Evolutionary conservation across 2,888 invertebrate genomes (phyloP).

Genomic region (Nomada ferruginata): DNA sequence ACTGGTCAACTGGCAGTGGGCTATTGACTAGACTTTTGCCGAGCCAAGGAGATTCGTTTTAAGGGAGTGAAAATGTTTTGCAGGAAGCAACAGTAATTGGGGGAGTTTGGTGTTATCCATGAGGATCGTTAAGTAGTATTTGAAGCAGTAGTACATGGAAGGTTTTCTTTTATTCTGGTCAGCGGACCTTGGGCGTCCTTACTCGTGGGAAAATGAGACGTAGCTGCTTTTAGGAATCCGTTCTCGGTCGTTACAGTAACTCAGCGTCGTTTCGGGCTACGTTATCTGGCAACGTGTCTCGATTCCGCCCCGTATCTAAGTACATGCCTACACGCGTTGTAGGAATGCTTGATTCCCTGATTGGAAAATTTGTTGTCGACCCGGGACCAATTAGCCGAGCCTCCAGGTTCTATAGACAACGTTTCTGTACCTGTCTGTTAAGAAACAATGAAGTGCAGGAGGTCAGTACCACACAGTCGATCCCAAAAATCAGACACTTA

Average conservation of each 20-base stretch:
- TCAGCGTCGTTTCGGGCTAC: conserved; percentile 16
- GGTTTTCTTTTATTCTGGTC: conserved; percentile 76
- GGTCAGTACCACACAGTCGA: not conserved
- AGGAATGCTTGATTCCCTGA: conserved; percentile 1
- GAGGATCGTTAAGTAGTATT: not conserved
- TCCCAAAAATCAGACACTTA: not conserved
- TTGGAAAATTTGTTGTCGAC: not conserved
- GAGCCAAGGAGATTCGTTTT: not conserved
- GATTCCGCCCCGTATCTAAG: conserved; percentile 1
- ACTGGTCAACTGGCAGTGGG: conserved; percentile 23
- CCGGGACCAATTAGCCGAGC: not conserved
- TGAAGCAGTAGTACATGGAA: conserved; percentile 28
- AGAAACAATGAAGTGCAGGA: not conserved
- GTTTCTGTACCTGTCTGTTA: too few relatives aligned
- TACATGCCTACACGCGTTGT: conserved; percentile 39
- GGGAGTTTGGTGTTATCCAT: not conserved
- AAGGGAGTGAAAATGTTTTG: not conserved
- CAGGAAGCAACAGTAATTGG: not conserved
- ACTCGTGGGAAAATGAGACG: conserved; percentile 72
- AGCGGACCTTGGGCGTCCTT: conserved; percentile 62
- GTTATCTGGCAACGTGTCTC: conserved; percentile 38
- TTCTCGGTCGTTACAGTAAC: conserved; percentile 33
- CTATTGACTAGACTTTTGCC: conserved; percentile 10
- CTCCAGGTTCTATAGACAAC: too few relatives aligned
- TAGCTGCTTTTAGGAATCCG: conserved; percentile 9